Conservation (phyloP, 2,113 vertebrate species). For the Melierax canorus region DNA sequence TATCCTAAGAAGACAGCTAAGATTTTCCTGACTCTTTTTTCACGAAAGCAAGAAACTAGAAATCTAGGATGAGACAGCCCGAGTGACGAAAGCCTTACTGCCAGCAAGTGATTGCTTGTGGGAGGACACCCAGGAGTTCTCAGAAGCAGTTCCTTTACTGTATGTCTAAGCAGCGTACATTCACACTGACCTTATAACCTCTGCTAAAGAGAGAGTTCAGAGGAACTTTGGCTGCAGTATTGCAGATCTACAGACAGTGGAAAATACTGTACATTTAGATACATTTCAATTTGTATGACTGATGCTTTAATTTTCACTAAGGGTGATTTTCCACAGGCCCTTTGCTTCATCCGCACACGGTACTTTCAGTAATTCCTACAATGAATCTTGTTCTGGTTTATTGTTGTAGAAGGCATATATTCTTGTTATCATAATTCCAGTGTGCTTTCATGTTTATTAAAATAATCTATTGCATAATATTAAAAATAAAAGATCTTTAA, state of each 20-base stretch:
- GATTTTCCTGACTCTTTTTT: not conserved
- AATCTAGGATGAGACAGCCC: not conserved
- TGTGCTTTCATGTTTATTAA: not conserved
- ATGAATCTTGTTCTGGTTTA: not conserved
- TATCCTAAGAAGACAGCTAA: not conserved
- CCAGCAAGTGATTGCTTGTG: fast-evolving
- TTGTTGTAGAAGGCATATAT: not conserved
- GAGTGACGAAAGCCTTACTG: not conserved
- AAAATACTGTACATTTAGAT: not conserved
- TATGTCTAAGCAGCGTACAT: not conserved
- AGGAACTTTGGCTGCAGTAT: not conserved
- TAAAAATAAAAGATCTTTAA: not conserved
- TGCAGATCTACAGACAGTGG: not conserved
- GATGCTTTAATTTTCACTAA: slow-evolving; percentile 2
- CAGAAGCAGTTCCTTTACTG: not conserved
- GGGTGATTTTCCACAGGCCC: not conserved
- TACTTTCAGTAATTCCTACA: not conserved
- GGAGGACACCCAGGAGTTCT: not conserved
- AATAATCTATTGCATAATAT: not conserved
- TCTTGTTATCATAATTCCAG: not conserved
- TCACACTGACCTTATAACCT: not conserved
- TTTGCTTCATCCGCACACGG: not conserved
- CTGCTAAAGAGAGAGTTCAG: not conserved
- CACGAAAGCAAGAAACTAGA: not conserved
- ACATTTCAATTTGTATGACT: not conserved